Conservation (phyloP, 2,797 vertebrate genomes). For the Muscicapa comitata region DNA sequence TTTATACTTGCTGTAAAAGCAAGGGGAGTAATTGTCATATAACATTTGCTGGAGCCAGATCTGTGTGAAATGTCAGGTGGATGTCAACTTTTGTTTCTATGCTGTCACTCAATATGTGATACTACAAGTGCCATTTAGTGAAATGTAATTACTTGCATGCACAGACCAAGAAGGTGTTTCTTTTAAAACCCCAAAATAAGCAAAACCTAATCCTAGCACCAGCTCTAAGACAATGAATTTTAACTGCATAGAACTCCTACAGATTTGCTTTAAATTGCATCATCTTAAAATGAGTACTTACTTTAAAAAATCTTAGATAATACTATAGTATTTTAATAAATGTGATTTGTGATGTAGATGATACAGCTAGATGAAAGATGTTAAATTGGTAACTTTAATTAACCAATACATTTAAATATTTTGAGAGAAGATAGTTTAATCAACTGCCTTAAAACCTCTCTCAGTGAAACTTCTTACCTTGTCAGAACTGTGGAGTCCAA, state of each 20-base stretch:
- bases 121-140: background rate
- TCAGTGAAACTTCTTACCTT: background rate
- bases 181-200: background rate
- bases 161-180: background rate
- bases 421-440: background rate
- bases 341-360: background rate
- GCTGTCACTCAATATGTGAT: background rate
- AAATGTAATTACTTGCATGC: background rate
- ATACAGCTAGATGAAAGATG: background rate
- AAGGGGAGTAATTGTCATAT: background rate
- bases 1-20: background rate
- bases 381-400: background rate
- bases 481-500: background rate
- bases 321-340: background rate
- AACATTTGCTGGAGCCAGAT: background rate
- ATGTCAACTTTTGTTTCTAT: background rate
- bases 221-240: background rate
- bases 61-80: background rate
- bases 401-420: background rate
- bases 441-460: background rate
- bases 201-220: background rate
- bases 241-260: background rate
- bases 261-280: background rate
- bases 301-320: fast-evolving
- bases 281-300: background rate